Conservation (phyloP, 1,140 invertebrate genomes). For the Andricus grossulariae region DNA sequence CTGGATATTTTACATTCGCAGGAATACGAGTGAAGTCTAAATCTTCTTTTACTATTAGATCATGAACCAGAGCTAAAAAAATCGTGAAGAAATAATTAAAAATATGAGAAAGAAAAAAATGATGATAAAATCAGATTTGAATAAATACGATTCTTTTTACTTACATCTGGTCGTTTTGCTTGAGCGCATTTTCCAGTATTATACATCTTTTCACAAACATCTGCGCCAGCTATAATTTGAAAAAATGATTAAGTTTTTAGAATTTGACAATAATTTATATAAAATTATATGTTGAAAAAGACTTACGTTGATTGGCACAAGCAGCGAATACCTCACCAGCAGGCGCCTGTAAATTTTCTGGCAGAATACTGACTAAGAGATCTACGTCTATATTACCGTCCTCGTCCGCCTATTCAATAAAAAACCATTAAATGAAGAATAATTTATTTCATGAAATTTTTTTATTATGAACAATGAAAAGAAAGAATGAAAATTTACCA, state of each 20-base stretch:
- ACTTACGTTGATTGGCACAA: constrained; percentile 51
- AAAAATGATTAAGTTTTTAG: neutral
- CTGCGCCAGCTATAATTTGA: constrained; percentile 50
- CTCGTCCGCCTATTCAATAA: constrained; percentile 59
- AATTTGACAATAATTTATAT: neutral
- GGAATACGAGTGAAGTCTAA: neutral
- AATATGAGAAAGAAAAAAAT: constrained; percentile 18
- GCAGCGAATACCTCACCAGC: constrained; percentile 46
- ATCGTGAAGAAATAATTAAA: constrained; percentile 10
- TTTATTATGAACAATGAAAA: neutral
- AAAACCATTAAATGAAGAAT: constrained; percentile 4
- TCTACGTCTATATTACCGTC: constrained; percentile 62
- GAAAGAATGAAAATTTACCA: constrained; percentile 56
- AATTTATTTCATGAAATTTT: neutral
- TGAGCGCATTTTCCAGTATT: constrained; percentile 59
- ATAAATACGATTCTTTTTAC: constrained; percentile 33
- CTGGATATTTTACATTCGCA: neutral
- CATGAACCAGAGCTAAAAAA: constrained; percentile 66
- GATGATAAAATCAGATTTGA: neutral
- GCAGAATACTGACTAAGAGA: constrained; percentile 61
- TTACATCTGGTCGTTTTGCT: constrained; percentile 58
- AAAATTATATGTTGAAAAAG: neutral
- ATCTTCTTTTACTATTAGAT: constrained; percentile 46
- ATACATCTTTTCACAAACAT: constrained; percentile 65
- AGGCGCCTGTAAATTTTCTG: constrained; percentile 46